Evolutionary conservation across 2,888 invertebrate species (phyloP), one percentile per base, ranked within the genome.

Genomic region (Drosophila cognata): DNA sequence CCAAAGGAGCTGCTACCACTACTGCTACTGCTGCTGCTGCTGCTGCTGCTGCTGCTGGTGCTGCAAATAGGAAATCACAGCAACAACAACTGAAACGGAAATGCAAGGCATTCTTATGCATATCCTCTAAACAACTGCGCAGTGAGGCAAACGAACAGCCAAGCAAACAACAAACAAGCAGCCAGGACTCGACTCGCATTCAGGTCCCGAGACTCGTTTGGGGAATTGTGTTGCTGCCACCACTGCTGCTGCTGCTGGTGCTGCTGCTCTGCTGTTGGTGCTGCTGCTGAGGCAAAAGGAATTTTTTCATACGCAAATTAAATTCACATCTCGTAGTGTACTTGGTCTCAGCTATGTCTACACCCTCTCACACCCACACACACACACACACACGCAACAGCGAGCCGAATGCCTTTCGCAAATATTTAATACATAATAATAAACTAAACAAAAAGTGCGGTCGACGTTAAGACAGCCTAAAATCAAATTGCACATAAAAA

Each of bases 41-140:
- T 69, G 60, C 62, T 68, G 46, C 77, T 60, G 58, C 60, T 61
- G 65, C 50, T 68, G 48, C 46, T 76, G 57, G 59, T 58, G 66
- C 63, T 61, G 70, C 63, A 78, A 86, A 84, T 87, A 82, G 84
- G 77, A 86, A 89, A 89, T 84, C 88, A 86, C 85, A 80, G 89
- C 71, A 79, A 71, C 62, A 66, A 63, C 67, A 63, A 81, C 88
- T 79, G 85, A 84, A 89, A 77, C 88, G 89, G 89, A 89, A 89
- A 90, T 89, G 88, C 89, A 89, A 89, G 90, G 89, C 89, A 89
- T 88, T 89, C 87, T 88, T 88, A 88, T 89, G 88, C 84, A 89
- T 89, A 88, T 87, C 86, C 88, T 86, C 89, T 89, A 89, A 87
- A 86, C 89, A 86, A 89, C 88, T 85, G 78, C 74, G 71, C 73